Evolutionary conservation across 2,888 invertebrate species (phyloP).

Genomic region (Pandemis corylana): DNA sequence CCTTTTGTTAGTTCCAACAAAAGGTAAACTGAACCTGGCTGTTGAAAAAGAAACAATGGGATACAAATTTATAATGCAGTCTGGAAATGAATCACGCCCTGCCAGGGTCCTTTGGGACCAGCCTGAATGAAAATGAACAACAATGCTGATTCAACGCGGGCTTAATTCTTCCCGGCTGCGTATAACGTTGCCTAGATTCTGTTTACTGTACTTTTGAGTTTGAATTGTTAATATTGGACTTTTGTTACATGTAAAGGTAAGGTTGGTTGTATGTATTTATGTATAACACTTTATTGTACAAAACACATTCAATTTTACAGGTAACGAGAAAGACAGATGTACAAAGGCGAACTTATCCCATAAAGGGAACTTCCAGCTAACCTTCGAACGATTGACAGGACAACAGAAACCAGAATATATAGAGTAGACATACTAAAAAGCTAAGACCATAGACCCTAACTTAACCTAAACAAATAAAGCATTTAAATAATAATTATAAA

Average conservation of each 20-base stretch:
- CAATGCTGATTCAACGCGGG: slow-evolving; percentile 63
- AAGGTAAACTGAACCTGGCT: slow-evolving; percentile 72
- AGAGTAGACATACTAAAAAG: no score
- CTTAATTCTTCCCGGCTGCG: slow-evolving; percentile 46
- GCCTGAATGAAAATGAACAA: slow-evolving; percentile 78
- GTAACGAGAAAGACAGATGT: no score
- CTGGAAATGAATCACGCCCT: slow-evolving; percentile 79
- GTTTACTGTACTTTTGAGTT: slow-evolving; percentile 5
- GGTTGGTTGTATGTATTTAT: no score
- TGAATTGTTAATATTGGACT: slow-evolving; percentile 15
- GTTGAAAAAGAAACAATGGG: slow-evolving; percentile 77
- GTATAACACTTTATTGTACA: no score
- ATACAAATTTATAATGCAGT: slow-evolving; percentile 82
- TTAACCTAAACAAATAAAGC: no score
- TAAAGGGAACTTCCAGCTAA: no score
- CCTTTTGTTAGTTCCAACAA: slow-evolving; percentile 75
- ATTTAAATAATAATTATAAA: no score
- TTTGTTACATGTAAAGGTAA: neutral
- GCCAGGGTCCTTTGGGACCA: slow-evolving; percentile 66
- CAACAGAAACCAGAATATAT: no score
- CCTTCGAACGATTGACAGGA: no score
- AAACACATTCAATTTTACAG: no score
- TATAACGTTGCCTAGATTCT: slow-evolving; percentile 32
- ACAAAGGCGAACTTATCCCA: no score
- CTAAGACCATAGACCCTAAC: no score